Conservation (phyloP, 2,797 vertebrate species). For the Schizothorax lantsangensis region DNA sequence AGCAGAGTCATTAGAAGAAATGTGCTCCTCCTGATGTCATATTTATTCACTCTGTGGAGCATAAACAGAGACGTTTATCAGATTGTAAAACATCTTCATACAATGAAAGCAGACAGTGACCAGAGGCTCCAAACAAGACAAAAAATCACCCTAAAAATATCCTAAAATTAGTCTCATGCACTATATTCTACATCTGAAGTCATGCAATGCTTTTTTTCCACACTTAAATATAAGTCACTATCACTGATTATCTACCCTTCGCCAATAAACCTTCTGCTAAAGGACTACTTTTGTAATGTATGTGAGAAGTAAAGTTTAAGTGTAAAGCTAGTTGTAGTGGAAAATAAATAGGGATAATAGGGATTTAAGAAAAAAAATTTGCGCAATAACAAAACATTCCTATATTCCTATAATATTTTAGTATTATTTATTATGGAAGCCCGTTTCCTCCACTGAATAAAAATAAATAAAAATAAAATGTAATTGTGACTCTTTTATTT, state of each 20-base stretch:
- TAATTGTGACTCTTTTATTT: no score
- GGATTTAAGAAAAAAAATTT: no score
- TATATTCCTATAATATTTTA: background rate
- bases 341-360: no score
- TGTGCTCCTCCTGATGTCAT: background rate
- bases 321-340: no score
- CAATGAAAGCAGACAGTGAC: background rate
- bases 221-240: no score
- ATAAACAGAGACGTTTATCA: background rate
- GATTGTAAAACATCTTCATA: background rate
- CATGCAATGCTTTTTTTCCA: background rate
- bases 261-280: no score
- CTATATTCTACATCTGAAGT: background rate
- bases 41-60: background rate
- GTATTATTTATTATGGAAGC: no score
- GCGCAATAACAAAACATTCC: background rate
- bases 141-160: background rate
- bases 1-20: background rate
- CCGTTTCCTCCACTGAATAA: background rate
- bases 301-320: background rate
- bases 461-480: background rate
- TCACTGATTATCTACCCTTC: no score
- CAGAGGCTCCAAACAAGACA: constrained; percentile 1
- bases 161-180: background rate
- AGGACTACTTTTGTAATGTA: no score